These are phyloP conservation scores for Hipparchia sbordonii DNA, from an alignment of 2,888 invertebrate genomes.

Conservation along the genomic window DNA sequence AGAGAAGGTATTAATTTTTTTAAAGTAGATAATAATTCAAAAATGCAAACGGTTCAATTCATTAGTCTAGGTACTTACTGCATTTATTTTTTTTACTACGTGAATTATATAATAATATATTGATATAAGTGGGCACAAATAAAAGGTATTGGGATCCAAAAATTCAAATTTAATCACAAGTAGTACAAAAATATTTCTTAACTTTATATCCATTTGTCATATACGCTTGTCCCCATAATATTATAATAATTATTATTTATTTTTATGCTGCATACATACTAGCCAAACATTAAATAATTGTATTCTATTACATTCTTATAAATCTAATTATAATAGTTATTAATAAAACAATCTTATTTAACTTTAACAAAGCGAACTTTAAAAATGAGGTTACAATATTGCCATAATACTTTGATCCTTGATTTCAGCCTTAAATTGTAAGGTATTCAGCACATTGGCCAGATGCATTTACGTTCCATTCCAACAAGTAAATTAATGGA, in stretches of 20 bases:
- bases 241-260: not conserved
- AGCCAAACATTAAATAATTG: constrained; percentile 1
- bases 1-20: no score
- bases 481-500: not conserved
- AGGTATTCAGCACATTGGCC: not conserved
- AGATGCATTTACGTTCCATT: no score
- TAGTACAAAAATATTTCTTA: constrained; percentile 2
- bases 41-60: no score
- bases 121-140: not conserved
- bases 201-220: constrained; percentile 21
- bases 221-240: constrained; percentile 11
- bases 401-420: constrained; percentile 6
- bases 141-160: not conserved
- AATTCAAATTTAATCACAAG: not conserved
- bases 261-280: not conserved
- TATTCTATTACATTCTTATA: not conserved
- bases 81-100: no score
- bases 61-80: no score
- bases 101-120: no score
- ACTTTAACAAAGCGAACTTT: constrained; percentile 1
- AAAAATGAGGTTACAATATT: constrained; percentile 10
- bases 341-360: constrained; percentile 2
- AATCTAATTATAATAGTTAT: not conserved
- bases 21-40: no score
- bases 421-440: not conserved